These are phyloP conservation scores for Uropetala carovei DNA, from an alignment of 2,888 invertebrate genomes.

Conservation along the genomic window DNA sequence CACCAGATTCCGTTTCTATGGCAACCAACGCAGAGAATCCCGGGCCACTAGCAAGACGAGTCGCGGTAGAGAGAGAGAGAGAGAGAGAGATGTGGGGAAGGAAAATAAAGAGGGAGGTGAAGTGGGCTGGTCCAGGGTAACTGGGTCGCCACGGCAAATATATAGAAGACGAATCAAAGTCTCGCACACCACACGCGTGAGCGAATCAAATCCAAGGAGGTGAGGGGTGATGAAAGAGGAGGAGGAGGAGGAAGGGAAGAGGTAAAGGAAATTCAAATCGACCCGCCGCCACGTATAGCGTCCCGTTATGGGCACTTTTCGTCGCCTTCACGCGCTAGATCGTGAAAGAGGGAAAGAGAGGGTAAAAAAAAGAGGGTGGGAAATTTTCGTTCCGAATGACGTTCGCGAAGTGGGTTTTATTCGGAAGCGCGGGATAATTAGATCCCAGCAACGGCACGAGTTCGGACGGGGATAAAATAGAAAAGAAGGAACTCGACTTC, in stretches of 20 bases:
- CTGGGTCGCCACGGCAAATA: conserved; percentile 46
- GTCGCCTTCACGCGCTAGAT: too few species aligned
- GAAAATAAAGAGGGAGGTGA: background rate
- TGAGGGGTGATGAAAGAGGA: too few species aligned
- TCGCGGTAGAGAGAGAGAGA: background rate
- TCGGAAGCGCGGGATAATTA: too few species aligned
- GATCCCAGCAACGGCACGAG: too few species aligned
- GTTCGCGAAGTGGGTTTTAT: too few species aligned
- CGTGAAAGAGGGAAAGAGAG: background rate
- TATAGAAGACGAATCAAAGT: conserved; percentile 20
- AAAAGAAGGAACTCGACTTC: too few species aligned
- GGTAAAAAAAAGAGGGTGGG: background rate
- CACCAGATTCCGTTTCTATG: conserved; percentile 33
- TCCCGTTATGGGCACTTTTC: background rate
- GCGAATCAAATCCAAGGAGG: background rate
- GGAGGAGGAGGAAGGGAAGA: background rate
- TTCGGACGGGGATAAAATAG: too few species aligned
- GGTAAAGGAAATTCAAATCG: conserved; percentile 21
- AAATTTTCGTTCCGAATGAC: background rate
- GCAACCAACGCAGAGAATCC: conserved; percentile 58
- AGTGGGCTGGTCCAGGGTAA: background rate
- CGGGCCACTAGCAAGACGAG: conserved; percentile 7
- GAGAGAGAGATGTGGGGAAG: background rate
- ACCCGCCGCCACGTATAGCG: background rate
- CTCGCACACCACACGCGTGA: background rate